These are phyloP conservation scores for Sorex fumeus DNA, from an alignment of 2,113 vertebrate genomes.

Conservation along the genomic window DNA sequence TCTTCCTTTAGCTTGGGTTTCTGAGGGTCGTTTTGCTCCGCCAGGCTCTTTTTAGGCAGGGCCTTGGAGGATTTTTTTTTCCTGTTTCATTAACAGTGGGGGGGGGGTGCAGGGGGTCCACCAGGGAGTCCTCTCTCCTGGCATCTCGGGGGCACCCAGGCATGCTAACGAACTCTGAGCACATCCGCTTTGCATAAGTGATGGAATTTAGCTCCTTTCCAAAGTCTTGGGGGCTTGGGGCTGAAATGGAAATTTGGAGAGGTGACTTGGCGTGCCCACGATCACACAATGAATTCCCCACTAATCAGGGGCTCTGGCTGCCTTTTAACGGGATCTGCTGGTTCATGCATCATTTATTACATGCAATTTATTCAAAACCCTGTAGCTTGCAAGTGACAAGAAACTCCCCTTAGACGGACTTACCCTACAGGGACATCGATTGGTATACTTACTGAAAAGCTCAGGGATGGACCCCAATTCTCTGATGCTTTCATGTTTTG, in stretches of 20 bases:
- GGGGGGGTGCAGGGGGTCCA: too few species aligned
- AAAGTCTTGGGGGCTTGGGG: neutral
- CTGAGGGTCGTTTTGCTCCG: conserved; percentile 7
- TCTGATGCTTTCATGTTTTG: neutral
- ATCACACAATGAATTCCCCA: neutral
- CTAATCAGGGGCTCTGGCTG: neutral
- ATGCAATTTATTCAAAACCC: neutral
- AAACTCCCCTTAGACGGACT: neutral
- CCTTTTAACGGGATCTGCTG: neutral
- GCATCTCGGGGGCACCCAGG: neutral
- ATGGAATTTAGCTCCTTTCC: neutral
- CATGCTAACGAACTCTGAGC: neutral
- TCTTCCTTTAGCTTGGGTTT: neutral
- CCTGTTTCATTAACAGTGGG: neutral
- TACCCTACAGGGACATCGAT: neutral
- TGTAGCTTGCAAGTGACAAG: neutral
- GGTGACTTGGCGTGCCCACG: neutral
- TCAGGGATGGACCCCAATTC: neutral
- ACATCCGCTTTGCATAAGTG: neutral
- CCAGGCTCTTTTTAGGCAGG: neutral
- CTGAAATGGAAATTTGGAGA: neutral
- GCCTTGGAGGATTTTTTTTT: neutral
- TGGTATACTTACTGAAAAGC: neutral
- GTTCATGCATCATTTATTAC: neutral
- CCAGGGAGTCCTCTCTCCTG: conserved; percentile 1